A percentile compares a stretch with the other conserved stretches of the same genome.
Evolutionary conservation across 1,140 invertebrate species (phyloP).

Genomic region (Cephus cinctus): DNA sequence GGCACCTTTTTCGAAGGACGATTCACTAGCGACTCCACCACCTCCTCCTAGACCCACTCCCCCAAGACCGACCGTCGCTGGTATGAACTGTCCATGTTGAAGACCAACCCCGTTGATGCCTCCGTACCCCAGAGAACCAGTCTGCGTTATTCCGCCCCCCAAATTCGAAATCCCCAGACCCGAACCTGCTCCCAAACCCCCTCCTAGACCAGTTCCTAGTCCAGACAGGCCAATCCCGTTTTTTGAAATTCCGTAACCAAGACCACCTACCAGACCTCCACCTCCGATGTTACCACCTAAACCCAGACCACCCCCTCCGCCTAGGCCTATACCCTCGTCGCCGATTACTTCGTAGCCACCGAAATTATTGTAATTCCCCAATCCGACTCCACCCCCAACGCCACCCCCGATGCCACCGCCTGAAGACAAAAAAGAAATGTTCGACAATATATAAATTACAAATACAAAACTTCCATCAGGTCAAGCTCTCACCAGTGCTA

Average conservation of each 20-base stretch:
- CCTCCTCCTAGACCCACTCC: conserved; percentile 14
- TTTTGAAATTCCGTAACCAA: conserved; percentile 10
- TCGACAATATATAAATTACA: no score
- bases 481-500: conserved; percentile 2
- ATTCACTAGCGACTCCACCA: conserved; percentile 11
- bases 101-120: not conserved
- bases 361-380: not conserved
- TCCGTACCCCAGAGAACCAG: not conserved
- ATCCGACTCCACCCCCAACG: not conserved
- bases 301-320: conserved; percentile 8
- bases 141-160: not conserved
- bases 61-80: conserved; percentile 19
- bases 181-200: not conserved
- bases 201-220: not conserved
- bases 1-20: conserved; percentile 19
- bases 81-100: not conserved
- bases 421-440: no score
- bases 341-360: not conserved
- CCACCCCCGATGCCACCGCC: not conserved
- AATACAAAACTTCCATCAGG: no score
- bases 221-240: not conserved
- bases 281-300: no score
- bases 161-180: not conserved
- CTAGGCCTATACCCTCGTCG: not conserved
- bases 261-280: not conserved